phyloP scores from a whole-genome alignment of 2,888 invertebrate species.

The Podabrus alpinus region DNA sequence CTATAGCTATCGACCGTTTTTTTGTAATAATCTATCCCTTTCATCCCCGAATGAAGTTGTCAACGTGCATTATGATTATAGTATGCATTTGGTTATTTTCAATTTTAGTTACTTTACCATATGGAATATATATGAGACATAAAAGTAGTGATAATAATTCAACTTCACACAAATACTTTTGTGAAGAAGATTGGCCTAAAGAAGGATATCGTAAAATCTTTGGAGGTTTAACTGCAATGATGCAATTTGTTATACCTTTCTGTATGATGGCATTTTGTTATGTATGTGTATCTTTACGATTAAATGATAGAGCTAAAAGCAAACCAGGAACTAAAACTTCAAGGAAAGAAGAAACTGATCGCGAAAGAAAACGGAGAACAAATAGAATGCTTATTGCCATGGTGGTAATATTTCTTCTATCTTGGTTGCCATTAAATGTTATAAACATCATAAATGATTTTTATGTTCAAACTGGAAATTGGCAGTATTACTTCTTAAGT shows the following conservation, averaged over 20 bases:
- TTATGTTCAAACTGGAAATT: slow-evolving; percentile 71
- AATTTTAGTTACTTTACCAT: slow-evolving; percentile 85
- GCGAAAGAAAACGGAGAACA: slow-evolving; percentile 86
- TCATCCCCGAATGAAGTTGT: slow-evolving; percentile 86
- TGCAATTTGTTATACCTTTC: slow-evolving; percentile 95
- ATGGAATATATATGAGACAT: slow-evolving; percentile 81
- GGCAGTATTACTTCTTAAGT: slow-evolving; percentile 83
- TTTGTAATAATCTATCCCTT: slow-evolving; percentile 97
- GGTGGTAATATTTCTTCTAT: slow-evolving; percentile 95
- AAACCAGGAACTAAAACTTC: slow-evolving; percentile 85
- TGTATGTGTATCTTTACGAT: slow-evolving; percentile 84
- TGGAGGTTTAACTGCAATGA: slow-evolving; percentile 82
- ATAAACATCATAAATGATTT: slow-evolving; percentile 87
- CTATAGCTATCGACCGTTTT: slow-evolving; percentile 96
- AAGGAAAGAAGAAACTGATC: slow-evolving; percentile 87
- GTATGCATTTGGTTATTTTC: slow-evolving; percentile 90
- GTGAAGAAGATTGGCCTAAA: slow-evolving; percentile 90
- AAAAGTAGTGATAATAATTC: slow-evolving; percentile 53
- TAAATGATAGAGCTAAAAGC: slow-evolving; percentile 80
- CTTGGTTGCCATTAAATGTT: slow-evolving; percentile 91
- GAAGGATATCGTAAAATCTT: slow-evolving; percentile 79
- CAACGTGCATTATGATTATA: slow-evolving; percentile 84
- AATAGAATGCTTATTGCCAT: slow-evolving; percentile 97
- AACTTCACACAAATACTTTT: slow-evolving; percentile 59
- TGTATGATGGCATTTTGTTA: slow-evolving; percentile 93